Percentiles rank a stretch among this genome's conserved stretches.
Conservation (phyloP, 1,140 invertebrate genomes). For the Leptinotarsa lineolata region DNA sequence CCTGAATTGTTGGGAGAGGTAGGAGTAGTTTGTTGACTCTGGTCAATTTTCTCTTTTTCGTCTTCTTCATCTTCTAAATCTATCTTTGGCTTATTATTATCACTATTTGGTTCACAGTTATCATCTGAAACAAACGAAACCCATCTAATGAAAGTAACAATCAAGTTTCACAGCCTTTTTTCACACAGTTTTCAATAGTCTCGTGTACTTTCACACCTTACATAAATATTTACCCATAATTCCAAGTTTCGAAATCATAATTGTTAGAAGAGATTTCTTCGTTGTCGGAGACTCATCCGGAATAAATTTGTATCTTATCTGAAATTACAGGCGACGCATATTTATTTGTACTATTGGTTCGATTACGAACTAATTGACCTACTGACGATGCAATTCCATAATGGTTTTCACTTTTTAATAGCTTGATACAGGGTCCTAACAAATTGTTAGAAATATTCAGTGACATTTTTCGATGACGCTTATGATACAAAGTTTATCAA, state of each 20-base stretch:
- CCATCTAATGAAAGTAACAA: background rate
- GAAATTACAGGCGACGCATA: background rate
- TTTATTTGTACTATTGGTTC: background rate
- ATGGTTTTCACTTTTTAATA: background rate
- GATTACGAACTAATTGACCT: background rate
- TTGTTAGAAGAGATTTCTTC: too few relatives aligned
- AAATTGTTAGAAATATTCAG: background rate
- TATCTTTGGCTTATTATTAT: conserved; percentile 38
- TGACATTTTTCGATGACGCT: too few relatives aligned
- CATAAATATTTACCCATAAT: too few relatives aligned
- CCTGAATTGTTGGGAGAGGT: conserved; percentile 52
- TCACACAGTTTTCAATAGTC: too few relatives aligned
- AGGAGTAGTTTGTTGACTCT: conserved; percentile 56
- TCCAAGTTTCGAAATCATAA: too few relatives aligned
- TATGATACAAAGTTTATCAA: too few relatives aligned
- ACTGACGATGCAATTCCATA: background rate
- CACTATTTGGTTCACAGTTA: conserved; percentile 44
- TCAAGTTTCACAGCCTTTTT: too few relatives aligned
- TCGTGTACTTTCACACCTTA: too few relatives aligned
- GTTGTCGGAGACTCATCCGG: too few relatives aligned
- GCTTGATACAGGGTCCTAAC: background rate
- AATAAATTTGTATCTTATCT: background rate
- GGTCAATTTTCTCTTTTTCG: conserved; percentile 54
- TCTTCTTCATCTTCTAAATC: conserved; percentile 45
- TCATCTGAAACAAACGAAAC: conserved; percentile 46